Conservation (phyloP, 2,113 vertebrate species). For the Poeciliopsis occidentalis region DNA sequence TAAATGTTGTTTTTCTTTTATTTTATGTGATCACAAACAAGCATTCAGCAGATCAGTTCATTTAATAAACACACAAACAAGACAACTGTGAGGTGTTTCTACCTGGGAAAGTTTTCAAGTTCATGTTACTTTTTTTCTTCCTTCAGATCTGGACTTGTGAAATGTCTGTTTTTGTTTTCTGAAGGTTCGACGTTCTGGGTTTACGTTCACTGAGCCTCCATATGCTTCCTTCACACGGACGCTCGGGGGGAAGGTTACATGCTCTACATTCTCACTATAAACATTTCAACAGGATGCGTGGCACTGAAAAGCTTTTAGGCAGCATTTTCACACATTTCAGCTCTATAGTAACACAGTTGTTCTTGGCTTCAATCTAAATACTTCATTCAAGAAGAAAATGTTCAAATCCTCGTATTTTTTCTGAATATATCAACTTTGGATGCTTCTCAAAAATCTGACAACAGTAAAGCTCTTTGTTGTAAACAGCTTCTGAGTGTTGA, state of each 20-base stretch:
- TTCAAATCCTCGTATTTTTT: neutral
- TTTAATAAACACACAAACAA: conserved; percentile 4
- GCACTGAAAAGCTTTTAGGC: conserved; percentile 3
- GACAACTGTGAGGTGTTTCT: conserved; percentile 15
- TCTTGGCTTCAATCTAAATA: conserved; percentile 4
- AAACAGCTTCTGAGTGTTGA: neutral
- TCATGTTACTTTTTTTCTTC: neutral
- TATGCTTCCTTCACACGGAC: neutral
- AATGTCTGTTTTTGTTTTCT: neutral
- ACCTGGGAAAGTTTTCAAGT: neutral
- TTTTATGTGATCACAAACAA: conserved; percentile 44
- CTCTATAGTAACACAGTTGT: neutral
- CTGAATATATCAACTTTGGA: neutral
- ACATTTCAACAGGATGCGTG: conserved; percentile 3
- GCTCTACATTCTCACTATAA: neutral
- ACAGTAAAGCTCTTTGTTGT: no score
- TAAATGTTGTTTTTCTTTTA: conserved; percentile 43
- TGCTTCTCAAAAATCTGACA: neutral
- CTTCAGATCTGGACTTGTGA: neutral
- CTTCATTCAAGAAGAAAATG: neutral
- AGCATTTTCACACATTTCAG: conserved; percentile 1
- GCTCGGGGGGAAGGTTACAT: neutral
- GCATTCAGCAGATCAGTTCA: conserved; percentile 22
- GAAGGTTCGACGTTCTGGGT: neutral
- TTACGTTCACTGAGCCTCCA: neutral